Evolutionary conservation across 92 coral and sea anemone genomes (phyloP).

Genomic region (Paragorgia papillata): DNA sequence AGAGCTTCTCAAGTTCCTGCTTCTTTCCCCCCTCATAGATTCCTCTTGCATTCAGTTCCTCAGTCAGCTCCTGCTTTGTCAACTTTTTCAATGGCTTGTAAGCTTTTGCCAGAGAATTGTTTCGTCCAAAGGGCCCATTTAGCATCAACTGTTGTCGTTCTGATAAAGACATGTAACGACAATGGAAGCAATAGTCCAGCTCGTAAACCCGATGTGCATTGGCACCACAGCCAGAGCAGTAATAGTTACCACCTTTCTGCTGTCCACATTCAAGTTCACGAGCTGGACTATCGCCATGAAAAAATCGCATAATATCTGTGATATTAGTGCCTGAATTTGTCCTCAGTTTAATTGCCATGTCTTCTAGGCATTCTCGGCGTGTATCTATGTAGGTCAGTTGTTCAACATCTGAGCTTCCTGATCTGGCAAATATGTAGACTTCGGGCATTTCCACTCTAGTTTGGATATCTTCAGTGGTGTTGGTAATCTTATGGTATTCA

Average conservation of each 20-base stretch:
- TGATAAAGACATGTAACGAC: not conserved
- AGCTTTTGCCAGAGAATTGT: conserved; percentile 10
- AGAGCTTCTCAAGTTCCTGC: no score
- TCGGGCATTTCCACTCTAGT: conserved; percentile 47
- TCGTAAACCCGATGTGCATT: no score
- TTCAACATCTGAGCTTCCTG: conserved; percentile 41
- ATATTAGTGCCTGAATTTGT: conserved; percentile 8
- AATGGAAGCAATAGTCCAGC: no score
- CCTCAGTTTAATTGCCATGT: no score
- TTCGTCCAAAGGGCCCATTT: conserved; percentile 1
- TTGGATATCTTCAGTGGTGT: conserved; percentile 47
- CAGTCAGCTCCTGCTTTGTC: no score
- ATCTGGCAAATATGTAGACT: conserved; percentile 51
- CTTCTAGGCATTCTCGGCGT: conserved; percentile 41
- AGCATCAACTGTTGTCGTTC: conserved; percentile 17
- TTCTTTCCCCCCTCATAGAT: not conserved
- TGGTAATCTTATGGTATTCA: not conserved
- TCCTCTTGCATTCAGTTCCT: no score
- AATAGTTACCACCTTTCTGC: conserved; percentile 16
- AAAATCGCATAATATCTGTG: conserved; percentile 57
- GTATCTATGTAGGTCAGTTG: conserved; percentile 42
- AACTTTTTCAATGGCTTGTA: no score
- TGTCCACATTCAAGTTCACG: conserved; percentile 47
- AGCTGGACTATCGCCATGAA: conserved; percentile 61
- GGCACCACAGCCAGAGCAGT: no score